phyloP scores from a whole-genome alignment of 2,888 invertebrate species.

The Lycophotia porphyrea region DNA sequence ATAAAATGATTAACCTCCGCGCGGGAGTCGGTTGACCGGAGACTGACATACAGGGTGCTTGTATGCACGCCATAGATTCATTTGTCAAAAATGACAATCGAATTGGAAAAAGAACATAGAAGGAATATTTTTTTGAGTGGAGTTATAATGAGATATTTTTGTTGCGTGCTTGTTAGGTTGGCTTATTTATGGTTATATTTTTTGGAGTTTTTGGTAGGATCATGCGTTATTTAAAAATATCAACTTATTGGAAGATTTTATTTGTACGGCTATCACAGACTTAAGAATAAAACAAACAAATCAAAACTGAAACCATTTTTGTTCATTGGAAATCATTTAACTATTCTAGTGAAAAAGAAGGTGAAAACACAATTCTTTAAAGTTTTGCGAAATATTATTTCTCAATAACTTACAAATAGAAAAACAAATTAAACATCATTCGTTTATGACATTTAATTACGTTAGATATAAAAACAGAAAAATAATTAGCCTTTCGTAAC shows the following conservation, averaged over 20 bases:
- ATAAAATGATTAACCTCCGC: conserved; percentile 89
- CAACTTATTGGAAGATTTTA: background rate
- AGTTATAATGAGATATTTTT: conserved; percentile 29
- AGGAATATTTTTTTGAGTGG: conserved; percentile 12
- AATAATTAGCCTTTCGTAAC: conserved; percentile 51
- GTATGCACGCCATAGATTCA: conserved; percentile 60
- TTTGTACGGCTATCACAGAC: background rate
- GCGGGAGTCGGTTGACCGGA: conserved; percentile 69
- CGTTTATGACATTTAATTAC: conserved; percentile 39
- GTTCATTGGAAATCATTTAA: background rate
- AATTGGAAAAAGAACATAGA: conserved; percentile 18
- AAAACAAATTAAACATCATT: conserved; percentile 24
- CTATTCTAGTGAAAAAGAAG: background rate
- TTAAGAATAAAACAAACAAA: background rate
- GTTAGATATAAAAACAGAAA: conserved; percentile 28
- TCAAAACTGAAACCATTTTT: background rate
- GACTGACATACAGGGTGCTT: conserved; percentile 69
- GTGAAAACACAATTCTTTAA: background rate
- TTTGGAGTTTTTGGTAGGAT: background rate
- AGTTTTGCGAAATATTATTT: conserved; percentile 26
- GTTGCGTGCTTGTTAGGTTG: conserved; percentile 26
- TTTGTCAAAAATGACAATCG: conserved; percentile 59
- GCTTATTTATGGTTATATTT: conserved; percentile 5
- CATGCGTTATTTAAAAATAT: background rate
- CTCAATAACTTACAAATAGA: conserved; percentile 4